Evolutionary conservation across 1,140 invertebrate genomes (phyloP).

Genomic region (Drosophila athabasca): DNA sequence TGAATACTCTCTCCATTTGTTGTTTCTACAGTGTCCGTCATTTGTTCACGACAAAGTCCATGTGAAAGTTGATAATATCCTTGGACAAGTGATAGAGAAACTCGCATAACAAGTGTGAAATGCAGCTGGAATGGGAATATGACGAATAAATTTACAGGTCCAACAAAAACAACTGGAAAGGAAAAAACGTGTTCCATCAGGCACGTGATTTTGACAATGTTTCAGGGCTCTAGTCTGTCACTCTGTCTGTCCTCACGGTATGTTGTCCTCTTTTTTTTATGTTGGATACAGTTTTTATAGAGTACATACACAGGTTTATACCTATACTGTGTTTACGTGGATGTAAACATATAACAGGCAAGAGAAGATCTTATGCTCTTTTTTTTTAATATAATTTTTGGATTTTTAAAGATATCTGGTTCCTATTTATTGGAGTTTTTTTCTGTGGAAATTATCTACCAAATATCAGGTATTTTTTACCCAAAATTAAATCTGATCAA

Average conservation of each 20-base stretch:
- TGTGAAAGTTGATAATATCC: conserved; percentile 46
- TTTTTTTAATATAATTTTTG: too few species aligned
- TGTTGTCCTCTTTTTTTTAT: conserved; percentile 25
- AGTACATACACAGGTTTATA: too few species aligned
- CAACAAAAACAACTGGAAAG: conserved; percentile 14
- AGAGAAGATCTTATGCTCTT: too few species aligned
- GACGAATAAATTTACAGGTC: conserved; percentile 70
- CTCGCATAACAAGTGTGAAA: conserved; percentile 36
- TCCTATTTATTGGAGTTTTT: too few species aligned
- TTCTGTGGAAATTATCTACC: too few species aligned
- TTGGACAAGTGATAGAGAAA: conserved; percentile 11
- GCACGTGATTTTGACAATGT: conserved; percentile 78
- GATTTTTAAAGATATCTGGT: too few species aligned
- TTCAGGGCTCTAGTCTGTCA: conserved; percentile 11
- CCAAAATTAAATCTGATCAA: too few species aligned
- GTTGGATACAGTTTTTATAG: conserved; percentile 10
- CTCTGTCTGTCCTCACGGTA: conserved; percentile 2
- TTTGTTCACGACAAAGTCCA: conserved; percentile 7
- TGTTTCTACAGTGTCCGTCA: too few species aligned
- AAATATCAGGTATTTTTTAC: too few species aligned
- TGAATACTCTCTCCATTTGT: conserved; percentile 8
- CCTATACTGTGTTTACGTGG: too few species aligned
- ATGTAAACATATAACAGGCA: too few species aligned
- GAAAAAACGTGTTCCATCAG: conserved; percentile 39
- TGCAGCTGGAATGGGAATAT: conserved; percentile 43